Evolutionary conservation across 2,888 invertebrate species (phyloP), one percentile per base, ranked within the genome.

Genomic region (Drosophila paramelanica): DNA sequence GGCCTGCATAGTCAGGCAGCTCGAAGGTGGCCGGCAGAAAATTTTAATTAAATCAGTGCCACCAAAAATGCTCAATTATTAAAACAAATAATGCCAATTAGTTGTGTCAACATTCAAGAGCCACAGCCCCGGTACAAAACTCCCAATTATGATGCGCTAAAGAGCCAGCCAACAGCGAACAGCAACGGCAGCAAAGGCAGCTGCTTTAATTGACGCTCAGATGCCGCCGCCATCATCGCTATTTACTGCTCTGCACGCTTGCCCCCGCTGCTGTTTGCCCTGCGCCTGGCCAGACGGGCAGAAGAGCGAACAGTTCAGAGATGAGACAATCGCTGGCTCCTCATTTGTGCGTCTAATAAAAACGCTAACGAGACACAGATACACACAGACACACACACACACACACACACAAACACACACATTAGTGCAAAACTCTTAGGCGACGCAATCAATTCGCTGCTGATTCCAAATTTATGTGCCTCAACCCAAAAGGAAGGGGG

Each of bases 61-160:
- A 59, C 73, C 76, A 68, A 81, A 86, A 91, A 90, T 79, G 90
- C 90, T 89, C 90, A 90, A 90, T 90, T 90, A 89, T 80, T 89
- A 91, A 89, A 91, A 89, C 90, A 91, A 90, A 91, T 90, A 90
- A 90, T 90, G 82, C 84, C 90, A 91, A 91, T 91, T 91, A 90
- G 91, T 82, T 90, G 88, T 90, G 91, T 90, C 91, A 91, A 90
- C 90, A 90, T 64, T 59, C 31, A 49, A 68, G 66, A 42, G 69
- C 61, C 45, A 31, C 65, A 62, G 17, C 64, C 57, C 65, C 38
- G 23, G 59, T 39, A 55, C 51, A 52, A 60, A 60, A 42, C 69
- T 68, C 57, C 78, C 85, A 79, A 86, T 86, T 82, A 86, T 77
- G 81, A 74, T 53, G 49, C 70, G 61, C 79, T 79, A 81, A 80